phyloP scores from a whole-genome alignment of 2,113 vertebrate genomes.

The Nerophis ophidion region DNA sequence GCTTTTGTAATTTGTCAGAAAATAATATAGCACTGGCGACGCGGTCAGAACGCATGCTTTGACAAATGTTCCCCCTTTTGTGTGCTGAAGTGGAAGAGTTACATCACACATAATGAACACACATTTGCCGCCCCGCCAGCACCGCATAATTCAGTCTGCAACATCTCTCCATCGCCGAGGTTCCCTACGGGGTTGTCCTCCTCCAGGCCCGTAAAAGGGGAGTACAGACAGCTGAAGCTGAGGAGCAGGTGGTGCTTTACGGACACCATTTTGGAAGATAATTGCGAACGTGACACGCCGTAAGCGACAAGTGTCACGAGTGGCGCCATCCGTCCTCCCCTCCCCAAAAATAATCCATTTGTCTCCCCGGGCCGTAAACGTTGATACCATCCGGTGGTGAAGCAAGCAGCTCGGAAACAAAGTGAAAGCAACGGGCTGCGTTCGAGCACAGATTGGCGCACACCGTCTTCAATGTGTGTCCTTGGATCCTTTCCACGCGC shows the following conservation, averaged over 20 bases:
- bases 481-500: neutral
- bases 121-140: too few species aligned
- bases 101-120: too few species aligned
- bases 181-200: slow-evolving; percentile 30
- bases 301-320: slow-evolving; percentile 37
- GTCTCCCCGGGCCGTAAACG: slow-evolving; percentile 11
- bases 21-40: too few species aligned
- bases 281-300: slow-evolving; percentile 50
- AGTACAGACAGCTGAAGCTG: slow-evolving; percentile 12
- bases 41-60: too few species aligned
- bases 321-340: slow-evolving; percentile 1
- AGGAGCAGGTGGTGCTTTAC: slow-evolving; percentile 58
- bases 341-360: slow-evolving; percentile 7
- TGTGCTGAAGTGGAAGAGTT: too few species aligned
- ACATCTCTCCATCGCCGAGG: slow-evolving; percentile 3
- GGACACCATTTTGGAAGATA: slow-evolving; percentile 52
- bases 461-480: neutral
- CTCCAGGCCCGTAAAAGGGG: slow-evolving; percentile 3
- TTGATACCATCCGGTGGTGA: slow-evolving; percentile 13
- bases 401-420: slow-evolving; percentile 2
- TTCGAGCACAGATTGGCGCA: neutral
- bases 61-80: too few species aligned
- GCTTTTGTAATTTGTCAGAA: too few species aligned
- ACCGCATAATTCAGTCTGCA: neutral
- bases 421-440: neutral